Base-by-base conservation (phyloP, 1,140 invertebrate species). In the Nephila pilipes region DNA sequence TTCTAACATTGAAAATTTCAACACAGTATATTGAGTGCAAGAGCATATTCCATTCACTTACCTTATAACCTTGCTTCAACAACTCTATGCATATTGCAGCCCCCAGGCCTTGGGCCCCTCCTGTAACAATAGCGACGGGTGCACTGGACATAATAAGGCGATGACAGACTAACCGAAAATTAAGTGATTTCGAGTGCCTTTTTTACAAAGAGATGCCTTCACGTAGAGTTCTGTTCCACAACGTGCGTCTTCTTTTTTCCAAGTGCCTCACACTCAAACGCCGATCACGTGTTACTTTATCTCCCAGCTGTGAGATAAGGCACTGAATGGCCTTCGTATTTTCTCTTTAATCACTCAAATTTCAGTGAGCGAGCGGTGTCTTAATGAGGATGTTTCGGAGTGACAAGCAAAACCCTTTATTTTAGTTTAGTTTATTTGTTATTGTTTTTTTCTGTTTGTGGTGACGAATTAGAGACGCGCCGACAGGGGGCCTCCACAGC, bases 61-160 rank as follows among this genome's bases (percentile, higher is more conserved):
- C 97, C 96, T 97, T 97, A 18, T 96, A 97, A 94, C 97, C 97
- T 94, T 97, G 96, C 94, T 97, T 97, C 5, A 98, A 95, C 5
- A 98, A 95, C 94, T 97, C 97, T 94, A 97, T 96, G 91, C 96
- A 96, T 94, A 97, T 97, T 14, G 96, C 96, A 88, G 97, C 96
- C n/a, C 97, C 97, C 83, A 98, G 97, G 69, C 97, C 97, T 90
- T 96, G 96, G 54, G 97, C 97, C 29, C 96, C 97, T 32, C 97
- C 97, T 32, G 97, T 97, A 57, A 98, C 96, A 60, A 98, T 95
- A 88, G 97, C 97, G 88, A 97, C 96, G 25, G 25, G 29, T 16
- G 14, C 69, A 16, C 6, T 5, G 12, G 69, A 75, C 69, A 75
- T 75, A 32, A 32, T 75, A 18, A 1, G 16, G 29, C 16, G 2